phyloP scores from a whole-genome alignment of 1,140 invertebrate genomes.

The Aphelinus certus region DNA sequence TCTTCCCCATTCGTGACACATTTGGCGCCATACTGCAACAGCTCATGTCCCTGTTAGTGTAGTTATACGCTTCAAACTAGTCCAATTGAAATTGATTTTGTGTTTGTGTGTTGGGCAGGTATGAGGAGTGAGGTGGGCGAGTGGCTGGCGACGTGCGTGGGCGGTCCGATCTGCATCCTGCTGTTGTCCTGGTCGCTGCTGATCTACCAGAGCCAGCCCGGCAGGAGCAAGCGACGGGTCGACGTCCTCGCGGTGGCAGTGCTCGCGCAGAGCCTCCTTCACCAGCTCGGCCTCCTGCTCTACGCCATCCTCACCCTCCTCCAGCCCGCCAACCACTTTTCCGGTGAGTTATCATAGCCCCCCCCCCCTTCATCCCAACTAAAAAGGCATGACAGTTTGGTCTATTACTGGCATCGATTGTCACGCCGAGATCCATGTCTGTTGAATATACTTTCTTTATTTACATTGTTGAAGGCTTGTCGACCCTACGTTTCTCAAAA shows the following conservation, averaged over 20 bases:
- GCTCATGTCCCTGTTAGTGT: too few species aligned
- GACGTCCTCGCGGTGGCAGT: constrained; percentile 68
- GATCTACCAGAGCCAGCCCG: constrained; percentile 67
- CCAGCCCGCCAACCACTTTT: constrained; percentile 60
- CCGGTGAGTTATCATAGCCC: constrained; percentile 46
- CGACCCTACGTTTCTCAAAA: too few species aligned
- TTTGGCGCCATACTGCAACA: too few species aligned
- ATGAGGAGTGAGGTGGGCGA: constrained; percentile 64
- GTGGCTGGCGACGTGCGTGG: constrained; percentile 67
- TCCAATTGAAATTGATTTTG: too few species aligned
- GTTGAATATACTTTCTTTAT: too few species aligned
- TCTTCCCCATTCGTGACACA: too few species aligned
- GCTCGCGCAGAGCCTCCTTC: constrained; percentile 62
- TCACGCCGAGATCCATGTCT: neutral
- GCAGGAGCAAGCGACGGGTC: constrained; percentile 65
- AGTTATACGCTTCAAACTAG: too few species aligned
- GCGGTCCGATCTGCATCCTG: constrained; percentile 65
- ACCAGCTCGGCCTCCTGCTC: constrained; percentile 63
- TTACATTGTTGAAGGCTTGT: too few species aligned
- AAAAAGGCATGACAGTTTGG: too few species aligned
- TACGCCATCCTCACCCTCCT: constrained; percentile 66
- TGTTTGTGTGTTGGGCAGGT: constrained; percentile 40
- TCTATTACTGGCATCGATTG: neutral
- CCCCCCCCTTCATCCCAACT: too few species aligned
- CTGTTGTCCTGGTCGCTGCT: constrained; percentile 64